Conservation (phyloP, 2,888 invertebrate genomes). For the Nudaria mundana region DNA sequence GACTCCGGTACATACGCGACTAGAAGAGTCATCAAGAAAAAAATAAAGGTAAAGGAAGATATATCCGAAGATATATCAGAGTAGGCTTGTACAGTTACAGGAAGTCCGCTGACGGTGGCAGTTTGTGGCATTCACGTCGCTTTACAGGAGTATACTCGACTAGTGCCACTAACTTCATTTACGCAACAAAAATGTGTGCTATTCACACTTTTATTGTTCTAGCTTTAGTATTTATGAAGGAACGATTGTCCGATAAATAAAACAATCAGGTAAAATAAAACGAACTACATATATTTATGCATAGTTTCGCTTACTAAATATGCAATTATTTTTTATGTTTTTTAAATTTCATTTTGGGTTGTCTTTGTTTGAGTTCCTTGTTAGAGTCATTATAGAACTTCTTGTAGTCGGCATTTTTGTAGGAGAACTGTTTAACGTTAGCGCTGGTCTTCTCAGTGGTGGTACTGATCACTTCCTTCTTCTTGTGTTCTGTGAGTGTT, state of each 20-base stretch:
- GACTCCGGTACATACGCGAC: constrained; percentile 50
- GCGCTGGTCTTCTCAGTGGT: constrained; percentile 25
- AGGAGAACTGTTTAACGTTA: constrained; percentile 40
- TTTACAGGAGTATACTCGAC: constrained; percentile 17
- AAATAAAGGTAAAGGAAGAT: constrained; percentile 63
- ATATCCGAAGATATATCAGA: constrained; percentile 67
- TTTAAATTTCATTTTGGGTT: constrained; percentile 53
- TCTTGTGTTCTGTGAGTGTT: constrained; percentile 24
- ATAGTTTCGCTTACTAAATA: constrained; percentile 47
- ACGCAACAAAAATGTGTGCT: constrained; percentile 7
- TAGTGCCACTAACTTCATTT: constrained; percentile 29
- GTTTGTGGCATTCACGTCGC: constrained; percentile 28
- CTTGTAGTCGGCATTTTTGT: constrained; percentile 55
- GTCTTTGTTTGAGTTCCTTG: constrained; percentile 49
- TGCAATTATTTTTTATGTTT: constrained; percentile 45
- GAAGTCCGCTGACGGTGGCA: background rate
- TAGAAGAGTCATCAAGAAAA: constrained; percentile 50
- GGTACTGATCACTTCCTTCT: constrained; percentile 24
- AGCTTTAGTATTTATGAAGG: constrained; percentile 4
- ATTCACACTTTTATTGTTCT: background rate
- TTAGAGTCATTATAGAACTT: constrained; percentile 53
- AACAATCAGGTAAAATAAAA: constrained; percentile 32
- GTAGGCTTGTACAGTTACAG: constrained; percentile 22
- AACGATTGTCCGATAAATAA: constrained; percentile 14
- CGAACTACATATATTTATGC: constrained; percentile 35